phyloP scores from a whole-genome alignment of 2,113 vertebrate species.

The Laticauda laticaudata region DNA sequence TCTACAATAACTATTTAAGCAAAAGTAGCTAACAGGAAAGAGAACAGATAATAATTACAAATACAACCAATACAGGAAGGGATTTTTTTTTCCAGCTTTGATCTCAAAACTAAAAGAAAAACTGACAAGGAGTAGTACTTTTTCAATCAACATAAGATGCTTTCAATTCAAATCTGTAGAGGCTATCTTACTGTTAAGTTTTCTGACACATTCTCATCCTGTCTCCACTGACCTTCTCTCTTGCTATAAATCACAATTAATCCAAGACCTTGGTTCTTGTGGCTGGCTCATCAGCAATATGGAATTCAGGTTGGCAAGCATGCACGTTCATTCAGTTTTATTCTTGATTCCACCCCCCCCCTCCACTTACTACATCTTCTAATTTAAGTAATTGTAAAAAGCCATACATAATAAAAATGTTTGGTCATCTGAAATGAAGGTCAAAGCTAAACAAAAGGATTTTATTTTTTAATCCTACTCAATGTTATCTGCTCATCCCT shows the following conservation, averaged over 20 bases:
- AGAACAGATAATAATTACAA: neutral
- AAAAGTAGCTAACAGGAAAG: neutral
- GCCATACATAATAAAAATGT: neutral
- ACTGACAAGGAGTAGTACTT: neutral
- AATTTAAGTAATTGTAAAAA: neutral
- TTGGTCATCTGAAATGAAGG: constrained; percentile 5
- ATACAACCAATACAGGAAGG: neutral
- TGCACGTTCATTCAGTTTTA: neutral
- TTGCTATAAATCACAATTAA: neutral
- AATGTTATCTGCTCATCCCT: neutral
- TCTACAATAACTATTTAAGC: rapidly evolving
- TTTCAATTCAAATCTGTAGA: neutral
- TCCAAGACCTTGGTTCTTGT: neutral
- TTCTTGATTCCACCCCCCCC: neutral
- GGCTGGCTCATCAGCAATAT: neutral
- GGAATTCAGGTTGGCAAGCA: neutral
- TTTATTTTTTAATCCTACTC: constrained; percentile 12
- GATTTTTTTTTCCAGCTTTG: neutral
- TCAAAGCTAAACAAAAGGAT: neutral
- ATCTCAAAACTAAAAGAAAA: neutral
- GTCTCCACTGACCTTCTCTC: neutral
- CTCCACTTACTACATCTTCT: neutral
- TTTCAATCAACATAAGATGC: neutral
- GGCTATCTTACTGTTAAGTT: neutral
- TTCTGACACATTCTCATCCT: neutral